phyloP scores from a whole-genome alignment of 2,888 invertebrate genomes.

The Clivina fossor region DNA sequence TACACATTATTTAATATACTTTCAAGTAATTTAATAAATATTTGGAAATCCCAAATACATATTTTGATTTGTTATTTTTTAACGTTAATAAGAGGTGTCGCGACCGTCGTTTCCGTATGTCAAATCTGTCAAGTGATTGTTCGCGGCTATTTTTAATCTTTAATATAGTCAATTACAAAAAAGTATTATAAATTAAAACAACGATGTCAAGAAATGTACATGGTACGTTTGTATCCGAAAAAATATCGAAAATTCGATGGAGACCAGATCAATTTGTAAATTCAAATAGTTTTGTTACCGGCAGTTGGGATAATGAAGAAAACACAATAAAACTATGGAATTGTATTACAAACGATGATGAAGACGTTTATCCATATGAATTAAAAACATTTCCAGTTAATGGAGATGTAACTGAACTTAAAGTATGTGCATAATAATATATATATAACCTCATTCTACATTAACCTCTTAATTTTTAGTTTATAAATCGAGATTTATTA shows the following conservation, averaged over 20 bases:
- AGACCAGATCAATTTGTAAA: constrained; percentile 73
- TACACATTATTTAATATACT: no score
- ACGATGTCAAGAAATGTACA: constrained; percentile 70
- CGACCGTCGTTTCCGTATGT: no score
- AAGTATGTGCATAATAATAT: constrained; percentile 53
- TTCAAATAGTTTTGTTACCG: constrained; percentile 76
- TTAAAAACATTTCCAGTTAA: constrained; percentile 61
- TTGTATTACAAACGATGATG: constrained; percentile 65
- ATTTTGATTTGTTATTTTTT: no score
- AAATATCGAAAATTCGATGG: constrained; percentile 84
- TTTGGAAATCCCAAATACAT: no score
- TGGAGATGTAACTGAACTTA: constrained; percentile 80
- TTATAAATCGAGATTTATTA: constrained; percentile 67
- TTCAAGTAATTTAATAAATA: no score
- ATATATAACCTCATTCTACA: constrained; percentile 41
- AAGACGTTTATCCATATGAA: constrained; percentile 66
- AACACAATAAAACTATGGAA: constrained; percentile 76
- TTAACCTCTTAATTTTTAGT: constrained; percentile 56
- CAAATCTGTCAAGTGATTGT: no score
- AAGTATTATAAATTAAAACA: constrained; percentile 37
- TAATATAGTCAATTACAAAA: no score
- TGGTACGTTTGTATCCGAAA: constrained; percentile 83
- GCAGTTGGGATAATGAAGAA: constrained; percentile 80
- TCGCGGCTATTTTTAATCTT: no score
- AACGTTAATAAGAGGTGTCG: no score